These are phyloP conservation scores for Thumatha senex DNA, from an alignment of 2,888 invertebrate species.

Conservation along the genomic window DNA sequence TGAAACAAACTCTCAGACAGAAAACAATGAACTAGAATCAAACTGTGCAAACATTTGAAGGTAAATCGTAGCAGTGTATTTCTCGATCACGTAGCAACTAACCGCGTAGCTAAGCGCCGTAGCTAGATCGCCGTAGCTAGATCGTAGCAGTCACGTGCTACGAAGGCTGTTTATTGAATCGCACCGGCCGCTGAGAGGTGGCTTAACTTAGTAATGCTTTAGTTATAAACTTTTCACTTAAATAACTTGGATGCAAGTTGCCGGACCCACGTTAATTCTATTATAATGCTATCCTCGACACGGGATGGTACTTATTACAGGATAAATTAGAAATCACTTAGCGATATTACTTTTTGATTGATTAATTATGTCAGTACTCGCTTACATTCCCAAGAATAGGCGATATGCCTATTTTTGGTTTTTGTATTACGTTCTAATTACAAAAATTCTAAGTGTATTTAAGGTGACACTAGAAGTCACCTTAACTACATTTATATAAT, in stretches of 20 bases:
- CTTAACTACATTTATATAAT: too few relatives aligned
- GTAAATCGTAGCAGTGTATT: conserved; percentile 26
- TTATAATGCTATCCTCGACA: conserved; percentile 17
- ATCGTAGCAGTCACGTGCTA: conserved; percentile 51
- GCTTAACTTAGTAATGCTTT: conserved; percentile 41
- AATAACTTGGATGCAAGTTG: conserved; percentile 36
- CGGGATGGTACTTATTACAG: background rate
- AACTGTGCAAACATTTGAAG: conserved; percentile 25
- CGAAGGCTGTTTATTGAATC: conserved; percentile 64
- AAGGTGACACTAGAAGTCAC: too few relatives aligned
- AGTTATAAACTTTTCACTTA: conserved; percentile 44
- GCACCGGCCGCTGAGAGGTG: conserved; percentile 53
- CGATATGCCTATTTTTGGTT: background rate
- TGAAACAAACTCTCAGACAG: too few relatives aligned
- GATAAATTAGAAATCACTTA: conserved; percentile 8
- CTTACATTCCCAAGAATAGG: background rate
- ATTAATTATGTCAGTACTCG: background rate
- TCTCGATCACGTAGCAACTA: conserved; percentile 41
- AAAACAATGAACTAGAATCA: conserved; percentile 7
- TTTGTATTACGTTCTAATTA: too few relatives aligned
- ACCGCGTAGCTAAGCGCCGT: conserved; percentile 43
- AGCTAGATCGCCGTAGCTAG: conserved; percentile 42
- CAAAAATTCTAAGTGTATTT: too few relatives aligned
- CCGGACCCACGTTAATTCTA: conserved; percentile 28
- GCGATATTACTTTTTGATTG: conserved; percentile 4